phyloP scores from a whole-genome alignment of 2,888 invertebrate species.

The Drosophila fungiperda region DNA sequence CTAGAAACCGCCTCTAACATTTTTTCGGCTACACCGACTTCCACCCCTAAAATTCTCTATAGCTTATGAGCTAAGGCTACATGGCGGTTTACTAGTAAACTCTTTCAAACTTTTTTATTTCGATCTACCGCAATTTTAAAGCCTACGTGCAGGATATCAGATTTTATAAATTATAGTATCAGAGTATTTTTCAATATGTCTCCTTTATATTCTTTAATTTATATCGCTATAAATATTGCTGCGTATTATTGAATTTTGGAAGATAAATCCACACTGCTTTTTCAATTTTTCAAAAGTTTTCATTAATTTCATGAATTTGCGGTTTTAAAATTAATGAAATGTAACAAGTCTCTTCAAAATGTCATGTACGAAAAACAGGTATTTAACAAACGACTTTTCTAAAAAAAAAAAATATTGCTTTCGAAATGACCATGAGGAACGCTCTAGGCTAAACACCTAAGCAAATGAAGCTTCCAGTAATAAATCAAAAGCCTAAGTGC shows the following conservation, averaged over 20 bases:
- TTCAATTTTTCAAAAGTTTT: not conserved
- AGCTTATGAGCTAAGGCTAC: not conserved
- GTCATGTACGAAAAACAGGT: not conserved
- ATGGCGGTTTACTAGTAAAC: no score
- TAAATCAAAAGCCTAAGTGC: not conserved
- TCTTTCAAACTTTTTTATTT: no score
- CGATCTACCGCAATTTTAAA: no score
- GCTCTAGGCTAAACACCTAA: not conserved
- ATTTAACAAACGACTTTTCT: not conserved
- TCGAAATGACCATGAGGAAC: not conserved
- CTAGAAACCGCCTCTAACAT: not conserved
- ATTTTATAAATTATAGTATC: no score
- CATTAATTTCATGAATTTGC: no score
- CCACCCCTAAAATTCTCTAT: not conserved
- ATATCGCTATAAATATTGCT: no score
- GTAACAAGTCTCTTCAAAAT: not conserved
- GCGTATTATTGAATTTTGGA: not conserved
- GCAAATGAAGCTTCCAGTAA: not conserved
- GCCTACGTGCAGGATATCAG: no score
- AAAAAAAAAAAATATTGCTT: not conserved
- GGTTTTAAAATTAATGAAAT: not conserved
- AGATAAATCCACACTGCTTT: not conserved
- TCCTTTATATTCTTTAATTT: no score
- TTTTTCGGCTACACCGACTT: not conserved
- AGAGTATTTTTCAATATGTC: no score